Evolutionary conservation across 2,797 vertebrate species (phyloP), one percentile per base, ranked within the genome.

Genomic region (Cryptoprocta ferox): DNA sequence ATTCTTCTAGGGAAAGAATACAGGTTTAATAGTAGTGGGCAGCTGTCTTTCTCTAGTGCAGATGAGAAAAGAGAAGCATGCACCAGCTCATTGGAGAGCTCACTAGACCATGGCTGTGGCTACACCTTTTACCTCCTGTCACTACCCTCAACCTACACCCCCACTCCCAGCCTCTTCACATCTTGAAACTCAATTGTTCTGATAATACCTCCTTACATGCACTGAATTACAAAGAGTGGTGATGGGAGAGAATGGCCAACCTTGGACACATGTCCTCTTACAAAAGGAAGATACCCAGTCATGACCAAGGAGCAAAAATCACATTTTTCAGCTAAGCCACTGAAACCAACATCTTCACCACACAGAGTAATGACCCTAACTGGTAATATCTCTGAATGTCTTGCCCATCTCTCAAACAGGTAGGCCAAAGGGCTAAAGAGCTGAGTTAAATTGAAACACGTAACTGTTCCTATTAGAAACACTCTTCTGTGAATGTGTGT

Each of bases 1-100:
- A 81, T 97, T 98, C 92, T 97, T 79, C 68, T 76, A 78, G 86
- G 93, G 91, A 96, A 94, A 95, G 78, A 97, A 98, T 37, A 75
- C 13, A 32, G 81, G 59, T 94, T 95, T 84, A 86, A 70, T 92
- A 96, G 80, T 45, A 95, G 97, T 82, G 15, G 28, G 90, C 97
- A 82, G 59, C 9, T 94, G 88, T 59, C 82, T 91, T 83, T 97
- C 91, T 96, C 95, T 91, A 70, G 65, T 35, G 10, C n/a, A 63
- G 16, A 94, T 68, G 79, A 97, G 90, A 81, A 71, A 94, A 89
- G 19, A 78, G 42, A 39, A 84, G 61, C 4, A 19, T 75, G 24
- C 1, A 10, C n/a, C 3, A 78, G 61, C 45, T 93, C 95, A 93
- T 1, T 70, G 92, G n/a, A 70, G 39, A 70, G 94, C 91, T 85